Conservation (phyloP, 2,888 invertebrate species). For the Chloromyia formosa region DNA sequence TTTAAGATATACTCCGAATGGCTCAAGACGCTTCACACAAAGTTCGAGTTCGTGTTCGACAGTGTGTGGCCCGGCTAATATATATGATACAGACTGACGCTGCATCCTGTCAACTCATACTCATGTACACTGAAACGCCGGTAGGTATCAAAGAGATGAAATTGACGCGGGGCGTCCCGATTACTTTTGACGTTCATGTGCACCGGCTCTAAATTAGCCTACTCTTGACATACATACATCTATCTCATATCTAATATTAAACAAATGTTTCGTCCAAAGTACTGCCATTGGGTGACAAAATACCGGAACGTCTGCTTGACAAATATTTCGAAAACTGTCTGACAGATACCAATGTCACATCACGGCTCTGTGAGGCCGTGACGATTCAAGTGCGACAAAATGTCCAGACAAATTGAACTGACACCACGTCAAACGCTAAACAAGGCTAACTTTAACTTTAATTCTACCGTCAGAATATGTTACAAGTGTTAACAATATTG, state of each 20-base stretch:
- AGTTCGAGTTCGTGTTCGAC: too few relatives aligned
- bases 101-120: too few relatives aligned
- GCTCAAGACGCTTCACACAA: too few relatives aligned
- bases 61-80: too few relatives aligned
- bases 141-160: too few relatives aligned
- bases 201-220: neutral
- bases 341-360: neutral
- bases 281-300: neutral
- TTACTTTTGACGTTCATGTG: too few relatives aligned
- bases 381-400: neutral
- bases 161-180: too few relatives aligned
- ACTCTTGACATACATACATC: neutral
- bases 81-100: too few relatives aligned
- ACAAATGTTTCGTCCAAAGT: neutral
- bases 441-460: neutral
- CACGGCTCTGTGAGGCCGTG: neutral
- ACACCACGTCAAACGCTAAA: neutral
- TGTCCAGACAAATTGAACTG: neutral
- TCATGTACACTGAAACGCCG: too few relatives aligned
- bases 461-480: neutral
- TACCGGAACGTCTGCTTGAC: neutral
- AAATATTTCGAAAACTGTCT: neutral
- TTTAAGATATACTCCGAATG: too few relatives aligned
- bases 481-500: neutral
- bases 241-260: neutral